Evolutionary conservation across 2,113 vertebrate genomes (phyloP).

Genomic region (Aleadryas rufinucha): DNA sequence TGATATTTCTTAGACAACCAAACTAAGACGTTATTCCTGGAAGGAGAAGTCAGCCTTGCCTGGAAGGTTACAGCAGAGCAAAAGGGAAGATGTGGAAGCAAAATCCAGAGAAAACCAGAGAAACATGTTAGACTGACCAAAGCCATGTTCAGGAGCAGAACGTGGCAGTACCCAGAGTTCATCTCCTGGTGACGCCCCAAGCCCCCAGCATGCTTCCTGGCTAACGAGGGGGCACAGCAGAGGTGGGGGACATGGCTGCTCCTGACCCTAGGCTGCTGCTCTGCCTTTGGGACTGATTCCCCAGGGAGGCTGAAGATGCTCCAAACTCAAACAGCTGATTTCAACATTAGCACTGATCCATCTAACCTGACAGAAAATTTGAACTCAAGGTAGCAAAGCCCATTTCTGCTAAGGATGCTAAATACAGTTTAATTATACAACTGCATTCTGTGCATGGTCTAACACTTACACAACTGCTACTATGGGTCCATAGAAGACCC

Average conservation of each 20-base stretch:
- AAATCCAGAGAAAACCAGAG: not conserved
- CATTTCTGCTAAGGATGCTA: not conserved
- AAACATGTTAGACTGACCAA: not conserved
- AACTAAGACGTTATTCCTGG: not conserved
- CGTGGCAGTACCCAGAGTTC: fast-evolving
- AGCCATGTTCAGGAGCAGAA: not conserved
- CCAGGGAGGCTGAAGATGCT: not conserved
- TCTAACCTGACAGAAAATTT: not conserved
- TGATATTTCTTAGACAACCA: not conserved
- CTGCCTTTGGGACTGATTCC: not conserved
- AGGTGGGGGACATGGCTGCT: not conserved
- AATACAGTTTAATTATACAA: not conserved
- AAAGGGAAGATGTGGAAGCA: not conserved
- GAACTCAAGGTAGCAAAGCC: not conserved
- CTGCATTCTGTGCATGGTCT: no score
- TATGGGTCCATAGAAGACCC: not conserved
- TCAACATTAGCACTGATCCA: not conserved
- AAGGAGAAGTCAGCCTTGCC: not conserved
- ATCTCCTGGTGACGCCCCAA: not conserved
- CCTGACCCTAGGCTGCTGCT: not conserved
- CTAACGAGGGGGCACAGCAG: fast-evolving
- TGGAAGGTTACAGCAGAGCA: not conserved
- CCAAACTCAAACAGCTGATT: not conserved
- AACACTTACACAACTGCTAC: not conserved
- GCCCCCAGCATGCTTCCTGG: fast-evolving